A percentile compares a stretch with the other conserved stretches of the same genome.
phyloP scores from a whole-genome alignment of 1,140 invertebrate genomes.

The Drosophila subpulchrella region DNA sequence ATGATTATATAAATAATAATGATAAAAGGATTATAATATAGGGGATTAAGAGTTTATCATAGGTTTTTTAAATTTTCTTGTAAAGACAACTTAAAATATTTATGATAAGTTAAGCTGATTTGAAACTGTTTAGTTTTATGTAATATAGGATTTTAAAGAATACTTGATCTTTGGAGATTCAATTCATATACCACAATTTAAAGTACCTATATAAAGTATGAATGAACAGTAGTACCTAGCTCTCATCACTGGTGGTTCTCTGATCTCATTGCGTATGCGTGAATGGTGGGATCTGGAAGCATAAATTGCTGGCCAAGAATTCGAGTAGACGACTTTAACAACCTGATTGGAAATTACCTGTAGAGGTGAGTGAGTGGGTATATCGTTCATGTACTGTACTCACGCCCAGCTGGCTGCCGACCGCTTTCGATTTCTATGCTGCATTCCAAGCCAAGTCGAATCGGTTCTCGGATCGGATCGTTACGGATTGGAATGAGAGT shows the following conservation, averaged over 20 bases:
- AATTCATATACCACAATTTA: background rate
- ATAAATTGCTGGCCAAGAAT: conserved; percentile 74
- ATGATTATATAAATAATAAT: too few relatives aligned
- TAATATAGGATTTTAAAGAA: too few relatives aligned
- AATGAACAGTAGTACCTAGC: background rate
- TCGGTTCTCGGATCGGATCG: conserved; percentile 55
- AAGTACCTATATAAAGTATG: background rate
- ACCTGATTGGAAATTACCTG: conserved; percentile 57
- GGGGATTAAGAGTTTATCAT: too few relatives aligned
- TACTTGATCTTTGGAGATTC: background rate
- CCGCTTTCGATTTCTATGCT: conserved; percentile 73
- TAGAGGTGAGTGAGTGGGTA: conserved; percentile 11
- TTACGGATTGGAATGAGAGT: conserved; percentile 38
- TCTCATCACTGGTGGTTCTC: conserved; percentile 13
- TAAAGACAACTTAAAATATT: too few relatives aligned
- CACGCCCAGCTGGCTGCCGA: conserved; percentile 23
- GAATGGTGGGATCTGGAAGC: conserved; percentile 45
- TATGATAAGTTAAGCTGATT: too few relatives aligned
- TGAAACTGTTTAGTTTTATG: too few relatives aligned
- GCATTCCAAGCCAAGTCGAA: conserved; percentile 64
- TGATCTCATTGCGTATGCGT: conserved; percentile 70
- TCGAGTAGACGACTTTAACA: conserved; percentile 53
- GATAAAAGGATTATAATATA: too few relatives aligned
- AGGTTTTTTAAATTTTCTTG: too few relatives aligned
- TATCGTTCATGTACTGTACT: conserved; percentile 3